A percentile compares a stretch with the other conserved stretches of the same genome.
Conservation (phyloP, 1,140 invertebrate species). For the Drosophila leontia region DNA sequence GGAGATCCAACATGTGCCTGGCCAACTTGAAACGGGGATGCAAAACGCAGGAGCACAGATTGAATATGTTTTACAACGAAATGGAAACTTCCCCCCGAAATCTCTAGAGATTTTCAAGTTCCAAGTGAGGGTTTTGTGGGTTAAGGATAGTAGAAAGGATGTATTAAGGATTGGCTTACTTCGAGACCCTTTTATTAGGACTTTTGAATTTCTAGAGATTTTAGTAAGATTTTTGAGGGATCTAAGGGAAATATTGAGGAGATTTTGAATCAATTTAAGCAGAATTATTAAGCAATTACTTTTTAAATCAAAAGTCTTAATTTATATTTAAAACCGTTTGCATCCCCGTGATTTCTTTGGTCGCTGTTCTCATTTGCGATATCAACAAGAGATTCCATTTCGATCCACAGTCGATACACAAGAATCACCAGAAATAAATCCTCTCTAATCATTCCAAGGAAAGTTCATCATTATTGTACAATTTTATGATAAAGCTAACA, state of each 20-base stretch:
- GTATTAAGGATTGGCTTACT: background rate
- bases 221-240: background rate
- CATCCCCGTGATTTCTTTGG: conserved; percentile 37
- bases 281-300: background rate
- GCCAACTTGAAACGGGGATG: conserved; percentile 39
- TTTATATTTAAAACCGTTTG: conserved; percentile 10
- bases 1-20: conserved; percentile 60
- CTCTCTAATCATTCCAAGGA: conserved; percentile 41
- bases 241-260: background rate
- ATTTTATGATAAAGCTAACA: conserved; percentile 50
- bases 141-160: too few species aligned
- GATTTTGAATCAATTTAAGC: background rate
- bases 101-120: background rate
- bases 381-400: conserved; percentile 84
- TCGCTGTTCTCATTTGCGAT: conserved; percentile 84
- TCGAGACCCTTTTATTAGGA: too few species aligned
- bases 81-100: too few species aligned
- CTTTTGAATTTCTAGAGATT: background rate
- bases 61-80: conserved; percentile 10
- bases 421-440: conserved; percentile 20
- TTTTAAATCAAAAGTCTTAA: background rate
- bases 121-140: too few species aligned
- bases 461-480: conserved; percentile 51
- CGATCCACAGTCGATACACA: conserved; percentile 72
- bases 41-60: conserved; percentile 8